Evolutionary conservation across 2,113 vertebrate genomes (phyloP).

Genomic region (Oncorhynchus clarkii): DNA sequence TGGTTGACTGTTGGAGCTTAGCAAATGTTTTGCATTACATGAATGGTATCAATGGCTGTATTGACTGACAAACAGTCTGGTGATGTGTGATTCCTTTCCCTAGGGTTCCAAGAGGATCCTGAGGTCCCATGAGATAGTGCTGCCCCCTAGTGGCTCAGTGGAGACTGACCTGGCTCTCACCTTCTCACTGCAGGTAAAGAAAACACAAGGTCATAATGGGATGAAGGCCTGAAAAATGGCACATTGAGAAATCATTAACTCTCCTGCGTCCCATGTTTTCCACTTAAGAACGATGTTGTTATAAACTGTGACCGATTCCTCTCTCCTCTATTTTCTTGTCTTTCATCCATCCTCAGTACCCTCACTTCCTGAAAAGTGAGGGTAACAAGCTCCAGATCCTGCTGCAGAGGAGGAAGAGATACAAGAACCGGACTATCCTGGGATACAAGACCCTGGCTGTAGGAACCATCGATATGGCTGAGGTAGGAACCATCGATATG

Average conservation of each 20-base stretch:
- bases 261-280: neutral
- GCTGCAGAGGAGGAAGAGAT: slow-evolving; percentile 9
- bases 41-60: neutral
- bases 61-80: neutral
- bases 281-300: neutral
- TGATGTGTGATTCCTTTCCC: neutral
- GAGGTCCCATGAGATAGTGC: slow-evolving; percentile 93
- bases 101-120: slow-evolving; percentile 94
- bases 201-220: no score
- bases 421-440: slow-evolving; percentile 9
- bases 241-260: neutral
- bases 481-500: neutral
- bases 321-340: neutral
- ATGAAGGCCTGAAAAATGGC: neutral
- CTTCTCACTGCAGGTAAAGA: no score
- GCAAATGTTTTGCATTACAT: neutral
- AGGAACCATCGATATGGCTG: slow-evolving; percentile 8
- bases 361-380: slow-evolving; percentile 8
- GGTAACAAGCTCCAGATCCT: slow-evolving; percentile 6
- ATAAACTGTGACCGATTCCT: neutral
- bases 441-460: slow-evolving; percentile 5
- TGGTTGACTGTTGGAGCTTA: neutral
- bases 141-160: slow-evolving; percentile 91
- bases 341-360: neutral
- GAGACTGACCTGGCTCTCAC: slow-evolving; percentile 34